These are phyloP conservation scores for Neodiprion lecontei DNA, from an alignment of 1,140 invertebrate genomes.

Conservation along the genomic window DNA sequence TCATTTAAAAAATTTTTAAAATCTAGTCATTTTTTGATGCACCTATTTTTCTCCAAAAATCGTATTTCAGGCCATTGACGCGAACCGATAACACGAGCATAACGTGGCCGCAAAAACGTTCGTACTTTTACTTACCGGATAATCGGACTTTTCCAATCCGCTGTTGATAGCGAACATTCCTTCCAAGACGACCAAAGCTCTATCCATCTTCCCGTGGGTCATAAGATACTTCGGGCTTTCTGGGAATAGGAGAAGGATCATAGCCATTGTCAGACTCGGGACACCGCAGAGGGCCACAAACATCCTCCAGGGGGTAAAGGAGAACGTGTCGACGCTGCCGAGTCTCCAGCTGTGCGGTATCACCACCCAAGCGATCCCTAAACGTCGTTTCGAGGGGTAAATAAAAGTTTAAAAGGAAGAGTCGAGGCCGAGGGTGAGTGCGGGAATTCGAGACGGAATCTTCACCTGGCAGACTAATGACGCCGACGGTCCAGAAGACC, in stretches of 20 bases:
- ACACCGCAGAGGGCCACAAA: slow-evolving; percentile 49
- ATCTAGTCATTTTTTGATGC: too few relatives aligned
- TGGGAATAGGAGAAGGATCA: slow-evolving; percentile 45
- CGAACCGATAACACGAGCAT: too few relatives aligned
- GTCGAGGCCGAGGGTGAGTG: neutral
- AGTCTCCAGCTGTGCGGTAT: slow-evolving; percentile 58
- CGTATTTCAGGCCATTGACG: too few relatives aligned
- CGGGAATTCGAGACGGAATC: neutral
- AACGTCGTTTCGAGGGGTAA: slow-evolving; percentile 26
- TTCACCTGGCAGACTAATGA: slow-evolving; percentile 64
- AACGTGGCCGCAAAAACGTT: too few relatives aligned
- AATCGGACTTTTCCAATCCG: slow-evolving; percentile 55
- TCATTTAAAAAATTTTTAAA: too few relatives aligned
- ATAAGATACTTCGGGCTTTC: slow-evolving; percentile 67
- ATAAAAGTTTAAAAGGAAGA: neutral
- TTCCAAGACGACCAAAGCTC: slow-evolving; percentile 62
- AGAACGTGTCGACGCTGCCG: slow-evolving; percentile 39
- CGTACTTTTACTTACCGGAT: slow-evolving; percentile 57
- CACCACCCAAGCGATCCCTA: slow-evolving; percentile 64
- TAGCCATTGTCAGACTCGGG: slow-evolving; percentile 35
- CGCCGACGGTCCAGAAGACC: slow-evolving; percentile 67
- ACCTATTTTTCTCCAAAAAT: too few relatives aligned
- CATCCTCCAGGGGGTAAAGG: slow-evolving; percentile 62
- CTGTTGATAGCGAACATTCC: slow-evolving; percentile 65
- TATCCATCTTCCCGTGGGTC: slow-evolving; percentile 56